Evolutionary conservation across 2,888 invertebrate species (phyloP).

Genomic region (Chrysolina haemoptera): DNA sequence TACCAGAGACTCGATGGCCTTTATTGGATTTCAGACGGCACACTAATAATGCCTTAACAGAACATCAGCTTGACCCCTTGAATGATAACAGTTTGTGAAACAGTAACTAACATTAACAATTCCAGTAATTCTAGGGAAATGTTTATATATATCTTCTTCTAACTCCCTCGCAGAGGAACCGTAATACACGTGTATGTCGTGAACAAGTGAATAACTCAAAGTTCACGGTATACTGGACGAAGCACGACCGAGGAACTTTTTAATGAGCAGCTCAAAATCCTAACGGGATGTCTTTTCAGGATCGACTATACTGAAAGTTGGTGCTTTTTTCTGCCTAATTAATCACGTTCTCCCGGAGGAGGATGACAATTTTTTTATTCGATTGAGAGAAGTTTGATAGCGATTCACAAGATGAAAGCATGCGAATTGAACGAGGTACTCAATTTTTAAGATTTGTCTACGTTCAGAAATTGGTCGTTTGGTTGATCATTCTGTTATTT

Average conservation of each 20-base stretch:
- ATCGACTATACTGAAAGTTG: neutral
- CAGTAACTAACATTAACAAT: too few relatives aligned
- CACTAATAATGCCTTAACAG: too few relatives aligned
- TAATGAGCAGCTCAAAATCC: slow-evolving; percentile 19
- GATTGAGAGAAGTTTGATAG: neutral
- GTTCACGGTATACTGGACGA: slow-evolving; percentile 7
- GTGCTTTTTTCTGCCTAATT: slow-evolving; percentile 1
- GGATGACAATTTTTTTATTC: slow-evolving; percentile 8
- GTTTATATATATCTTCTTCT: neutral
- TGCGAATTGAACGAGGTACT: neutral
- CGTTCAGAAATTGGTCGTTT: too few relatives aligned
- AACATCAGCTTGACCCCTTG: too few relatives aligned
- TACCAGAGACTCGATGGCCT: too few relatives aligned
- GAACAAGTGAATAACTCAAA: slow-evolving; percentile 1
- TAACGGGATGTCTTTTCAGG: slow-evolving; percentile 9
- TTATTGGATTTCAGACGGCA: too few relatives aligned
- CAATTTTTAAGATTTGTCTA: too few relatives aligned
- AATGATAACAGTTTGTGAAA: too few relatives aligned
- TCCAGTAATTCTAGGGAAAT: too few relatives aligned
- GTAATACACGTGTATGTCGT: neutral
- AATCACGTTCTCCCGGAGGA: neutral
- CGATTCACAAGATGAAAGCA: neutral
- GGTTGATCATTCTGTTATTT: too few relatives aligned
- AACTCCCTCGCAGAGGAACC: neutral
- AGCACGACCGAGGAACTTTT: neutral